Evolutionary conservation across 2,113 vertebrate genomes (phyloP), one percentile per base, ranked within the genome.

Genomic region (Anoplopoma fimbria): DNA sequence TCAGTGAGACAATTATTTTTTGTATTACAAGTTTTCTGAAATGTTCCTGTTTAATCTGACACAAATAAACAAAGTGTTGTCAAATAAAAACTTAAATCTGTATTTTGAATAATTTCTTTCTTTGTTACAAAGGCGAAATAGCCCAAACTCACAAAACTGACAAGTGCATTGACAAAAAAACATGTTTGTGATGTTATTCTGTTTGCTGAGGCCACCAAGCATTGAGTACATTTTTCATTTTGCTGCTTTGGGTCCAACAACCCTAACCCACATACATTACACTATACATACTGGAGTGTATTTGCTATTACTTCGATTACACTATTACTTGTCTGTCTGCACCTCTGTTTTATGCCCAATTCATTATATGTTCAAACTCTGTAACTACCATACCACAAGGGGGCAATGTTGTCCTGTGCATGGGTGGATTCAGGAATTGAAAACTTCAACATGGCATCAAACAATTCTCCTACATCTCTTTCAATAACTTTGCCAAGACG

Each of bases 311-410:
- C n/a, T n/a, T n/a, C n/a, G n/a, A n/a, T n/a, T n/a, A n/a, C n/a
- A n/a, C n/a, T n/a, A n/a, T n/a, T n/a, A n/a, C n/a, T n/a, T n/a
- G n/a, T n/a, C 51, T 9, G 31, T 21, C 17, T 60, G 14, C 15
- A 15, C 2, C 13, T 68, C n/a, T 58, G 17, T 65, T 75, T 74
- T 47, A 27, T 49, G 38, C 4, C 12, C 40, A n/a, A 1, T 75
- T 58, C n/a, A 38, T 67, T 47, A 21, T 25, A 34, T n/a, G 2
- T 31, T 70, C 27, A 27, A 13, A 23, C 67, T 77, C 21, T 73
- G 19, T 77, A 25, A 42, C 49, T 69, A 55, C 23, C 27, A 68
- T 45, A 85, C 93, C 94, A 95, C 91, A 86, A 93, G 93, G 89
- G 88, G 93, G 93, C 90, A 49, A 69, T 87, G 82, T 77, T 88